Conservation (phyloP, 2,888 invertebrate genomes). For the Notodonta dromedarius region DNA sequence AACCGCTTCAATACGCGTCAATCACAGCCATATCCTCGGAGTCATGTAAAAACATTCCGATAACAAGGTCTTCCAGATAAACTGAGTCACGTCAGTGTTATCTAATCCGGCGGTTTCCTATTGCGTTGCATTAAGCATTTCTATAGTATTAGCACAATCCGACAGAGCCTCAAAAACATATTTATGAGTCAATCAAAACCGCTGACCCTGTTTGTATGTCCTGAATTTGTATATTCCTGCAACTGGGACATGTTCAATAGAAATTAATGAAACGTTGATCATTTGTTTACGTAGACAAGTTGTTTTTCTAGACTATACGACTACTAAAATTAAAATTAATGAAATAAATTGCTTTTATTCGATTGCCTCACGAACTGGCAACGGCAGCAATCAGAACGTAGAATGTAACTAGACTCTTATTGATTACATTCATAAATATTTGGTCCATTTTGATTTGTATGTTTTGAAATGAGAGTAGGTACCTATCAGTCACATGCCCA, state of each 20-base stretch:
- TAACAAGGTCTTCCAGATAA: constrained; percentile 47
- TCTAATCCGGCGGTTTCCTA: constrained; percentile 61
- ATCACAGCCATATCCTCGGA: constrained; percentile 2
- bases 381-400: not conserved
- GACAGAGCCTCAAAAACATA: constrained; percentile 15
- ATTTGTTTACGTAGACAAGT: not conserved
- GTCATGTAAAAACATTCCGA: constrained; percentile 36
- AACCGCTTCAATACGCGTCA: not conserved
- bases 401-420: not conserved
- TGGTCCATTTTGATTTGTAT: not conserved
- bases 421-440: not conserved
- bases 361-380: not conserved
- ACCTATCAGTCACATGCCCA: constrained; percentile 1
- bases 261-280: not conserved
- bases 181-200: constrained; percentile 11
- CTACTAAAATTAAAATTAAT: not conserved
- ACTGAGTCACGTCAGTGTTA: constrained; percentile 54
- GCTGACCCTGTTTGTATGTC: not conserved
- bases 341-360: not conserved
- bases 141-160: constrained; percentile 38
- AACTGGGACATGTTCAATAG: not conserved
- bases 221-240: not conserved
- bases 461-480: constrained; percentile 1
- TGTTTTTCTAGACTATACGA: not conserved
- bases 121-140: constrained; percentile 27